A percentile compares a stretch with the other conserved stretches of the same genome.
Conservation (phyloP, 2,888 invertebrate genomes). For the Peribatodes rhomboidaria region DNA sequence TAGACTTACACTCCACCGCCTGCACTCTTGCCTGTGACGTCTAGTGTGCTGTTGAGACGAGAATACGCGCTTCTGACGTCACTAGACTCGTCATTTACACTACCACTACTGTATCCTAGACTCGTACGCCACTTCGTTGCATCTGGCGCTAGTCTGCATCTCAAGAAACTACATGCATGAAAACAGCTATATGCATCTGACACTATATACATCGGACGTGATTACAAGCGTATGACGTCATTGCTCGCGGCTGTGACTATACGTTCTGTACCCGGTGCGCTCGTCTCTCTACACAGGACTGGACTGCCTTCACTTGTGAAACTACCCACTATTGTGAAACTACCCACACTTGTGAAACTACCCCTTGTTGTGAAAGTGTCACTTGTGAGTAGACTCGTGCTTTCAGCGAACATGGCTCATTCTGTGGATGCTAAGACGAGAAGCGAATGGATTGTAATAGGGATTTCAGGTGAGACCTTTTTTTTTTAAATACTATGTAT, state of each 20-base stretch:
- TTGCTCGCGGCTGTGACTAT: neutral
- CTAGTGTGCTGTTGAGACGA: no score
- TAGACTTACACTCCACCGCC: neutral
- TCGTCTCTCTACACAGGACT: neutral
- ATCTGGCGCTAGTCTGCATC: no score
- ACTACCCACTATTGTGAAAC: slow-evolving; percentile 1
- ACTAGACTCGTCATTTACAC: no score
- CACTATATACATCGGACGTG: neutral
- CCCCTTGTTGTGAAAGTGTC: neutral
- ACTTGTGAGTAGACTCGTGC: neutral
- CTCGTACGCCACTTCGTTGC: no score
- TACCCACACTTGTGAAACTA: neutral
- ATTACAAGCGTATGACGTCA: neutral
- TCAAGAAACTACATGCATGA: no score
- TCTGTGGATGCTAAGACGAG: neutral
- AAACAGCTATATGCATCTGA: no score
- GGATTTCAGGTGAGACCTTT: slow-evolving; percentile 82
- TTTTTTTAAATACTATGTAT: no score
- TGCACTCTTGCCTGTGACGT: no score
- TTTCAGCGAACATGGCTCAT: neutral
- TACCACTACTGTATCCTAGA: no score
- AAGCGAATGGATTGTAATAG: slow-evolving; percentile 79
- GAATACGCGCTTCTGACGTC: neutral
- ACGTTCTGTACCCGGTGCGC: neutral
- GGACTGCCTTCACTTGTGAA: neutral